Base-by-base conservation (phyloP, 2,113 vertebrate species). In the Cyphomyrus plagiostoma region DNA sequence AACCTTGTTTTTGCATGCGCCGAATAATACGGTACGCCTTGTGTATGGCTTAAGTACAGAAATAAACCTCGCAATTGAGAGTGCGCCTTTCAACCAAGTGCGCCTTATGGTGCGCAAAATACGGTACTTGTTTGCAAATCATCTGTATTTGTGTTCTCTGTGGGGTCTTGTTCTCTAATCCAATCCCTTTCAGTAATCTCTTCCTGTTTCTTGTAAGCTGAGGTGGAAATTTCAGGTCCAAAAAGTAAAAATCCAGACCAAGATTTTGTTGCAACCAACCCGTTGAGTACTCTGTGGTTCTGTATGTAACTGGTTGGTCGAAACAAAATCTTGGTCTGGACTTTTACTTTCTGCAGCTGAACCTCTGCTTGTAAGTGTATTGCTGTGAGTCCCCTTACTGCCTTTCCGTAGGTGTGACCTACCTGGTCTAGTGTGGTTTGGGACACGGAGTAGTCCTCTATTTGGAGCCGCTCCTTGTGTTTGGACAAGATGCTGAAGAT, bases 351-450 rank as follows among this genome's bases (percentile, higher is more conserved):
- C 56, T 62, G 56, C 7, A 62, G 21, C 56, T n/a, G 56, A 62
- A 62, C 56, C 56, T 62, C 56, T 62, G 23, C 62, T 66, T 26
- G 62, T 66, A 26, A 66, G n/a, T 1, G 3, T 66, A 11, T 4
- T 26, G 62, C 62, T 3, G 26, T 26, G 1, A 70, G 62, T 23
- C 80, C 80, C 5, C 39, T 9, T 19, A 26, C n/a, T 23, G 42
- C 82, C 82, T 10, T 23, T 7, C 19, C 6, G 88, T n/a, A 15
- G 35, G 49, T 52, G 13, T 42, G 80, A 88, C 96, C 96, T 94
- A 98, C 98, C 97, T 99, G 98, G 96, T 99, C 98, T 93, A 99
- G 97, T 0, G 98, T 99, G 91, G 98, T 99, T 96, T 99, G 98
- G 52, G 97, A 98, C 90, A 99, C 98, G 0, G 98, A 99, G 95